Percentiles rank a stretch among this genome's conserved stretches.
phyloP scores from a whole-genome alignment of 1,140 invertebrate species.

The Hypsibius dujardini region DNA sequence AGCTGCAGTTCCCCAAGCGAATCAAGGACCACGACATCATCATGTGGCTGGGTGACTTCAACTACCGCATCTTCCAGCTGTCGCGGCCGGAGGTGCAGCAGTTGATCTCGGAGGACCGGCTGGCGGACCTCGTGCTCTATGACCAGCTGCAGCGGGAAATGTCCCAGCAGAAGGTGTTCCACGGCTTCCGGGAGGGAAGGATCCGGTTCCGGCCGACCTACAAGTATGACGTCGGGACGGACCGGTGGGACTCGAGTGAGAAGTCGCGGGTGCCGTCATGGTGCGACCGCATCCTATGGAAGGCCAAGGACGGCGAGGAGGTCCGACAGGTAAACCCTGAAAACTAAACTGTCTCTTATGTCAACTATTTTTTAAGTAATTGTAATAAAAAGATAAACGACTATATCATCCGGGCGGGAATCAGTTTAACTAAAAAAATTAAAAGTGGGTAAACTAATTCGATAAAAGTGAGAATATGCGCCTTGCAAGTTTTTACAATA shows the following conservation, averaged over 20 bases:
- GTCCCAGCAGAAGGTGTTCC: slow-evolving; percentile 49
- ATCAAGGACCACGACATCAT: slow-evolving; percentile 85
- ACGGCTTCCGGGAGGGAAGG: slow-evolving; percentile 65
- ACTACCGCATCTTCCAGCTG: slow-evolving; percentile 79
- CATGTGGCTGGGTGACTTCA: slow-evolving; percentile 93
- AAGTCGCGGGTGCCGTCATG: slow-evolving; percentile 86
- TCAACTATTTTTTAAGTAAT: no score
- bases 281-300: slow-evolving; percentile 91
- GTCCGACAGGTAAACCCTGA: no score
- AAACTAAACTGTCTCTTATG: no score
- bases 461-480: no score
- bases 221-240: slow-evolving; percentile 88
- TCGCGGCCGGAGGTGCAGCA: slow-evolving; percentile 26
- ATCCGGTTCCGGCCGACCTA: slow-evolving; percentile 88
- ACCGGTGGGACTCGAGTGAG: slow-evolving; percentile 93
- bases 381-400: no score
- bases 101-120: slow-evolving; percentile 41
- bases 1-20: slow-evolving; percentile 46
- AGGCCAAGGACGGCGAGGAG: slow-evolving; percentile 40
- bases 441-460: no score
- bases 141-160: slow-evolving; percentile 70
- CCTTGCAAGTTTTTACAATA: no score
- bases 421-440: no score
- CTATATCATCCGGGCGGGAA: no score
- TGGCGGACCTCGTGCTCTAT: slow-evolving; percentile 39